These are phyloP conservation scores for Tapera naevia DNA, from an alignment of 2,797 vertebrate genomes.

Conservation along the genomic window DNA sequence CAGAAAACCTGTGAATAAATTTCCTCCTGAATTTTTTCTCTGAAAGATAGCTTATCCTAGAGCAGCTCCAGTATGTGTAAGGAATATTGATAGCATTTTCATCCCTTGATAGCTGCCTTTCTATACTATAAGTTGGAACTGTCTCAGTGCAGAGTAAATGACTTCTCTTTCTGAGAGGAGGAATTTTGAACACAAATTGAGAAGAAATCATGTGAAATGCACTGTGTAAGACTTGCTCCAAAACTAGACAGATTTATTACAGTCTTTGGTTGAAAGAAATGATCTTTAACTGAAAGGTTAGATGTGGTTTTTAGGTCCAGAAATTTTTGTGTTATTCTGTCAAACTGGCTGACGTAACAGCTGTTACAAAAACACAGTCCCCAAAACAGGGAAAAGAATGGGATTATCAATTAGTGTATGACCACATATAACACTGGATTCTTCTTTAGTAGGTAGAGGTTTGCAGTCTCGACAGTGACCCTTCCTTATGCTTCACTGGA, in stretches of 20 bases:
- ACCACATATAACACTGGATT: accelerated
- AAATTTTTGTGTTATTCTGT: background rate
- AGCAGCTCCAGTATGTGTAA: background rate
- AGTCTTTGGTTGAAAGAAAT: background rate
- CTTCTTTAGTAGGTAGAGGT: background rate
- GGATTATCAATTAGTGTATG: background rate
- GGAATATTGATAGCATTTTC: background rate
- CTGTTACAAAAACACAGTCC: background rate
- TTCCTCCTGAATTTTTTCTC: background rate
- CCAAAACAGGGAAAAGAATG: background rate
- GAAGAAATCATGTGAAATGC: background rate
- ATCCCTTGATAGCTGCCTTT: background rate
- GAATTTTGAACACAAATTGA: background rate
- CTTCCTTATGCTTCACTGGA: background rate
- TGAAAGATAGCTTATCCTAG: background rate
- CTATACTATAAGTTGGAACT: background rate
- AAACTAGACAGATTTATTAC: background rate
- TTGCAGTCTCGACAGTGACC: background rate
- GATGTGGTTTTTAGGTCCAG: background rate
- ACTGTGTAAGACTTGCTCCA: background rate
- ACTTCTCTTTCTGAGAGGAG: background rate
- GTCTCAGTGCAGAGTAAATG: background rate
- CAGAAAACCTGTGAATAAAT: background rate
- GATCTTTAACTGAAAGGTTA: background rate
- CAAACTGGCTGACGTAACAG: background rate